Evolutionary conservation across 2,113 vertebrate species (phyloP).

Genomic region (Marcusenius ussheri): DNA sequence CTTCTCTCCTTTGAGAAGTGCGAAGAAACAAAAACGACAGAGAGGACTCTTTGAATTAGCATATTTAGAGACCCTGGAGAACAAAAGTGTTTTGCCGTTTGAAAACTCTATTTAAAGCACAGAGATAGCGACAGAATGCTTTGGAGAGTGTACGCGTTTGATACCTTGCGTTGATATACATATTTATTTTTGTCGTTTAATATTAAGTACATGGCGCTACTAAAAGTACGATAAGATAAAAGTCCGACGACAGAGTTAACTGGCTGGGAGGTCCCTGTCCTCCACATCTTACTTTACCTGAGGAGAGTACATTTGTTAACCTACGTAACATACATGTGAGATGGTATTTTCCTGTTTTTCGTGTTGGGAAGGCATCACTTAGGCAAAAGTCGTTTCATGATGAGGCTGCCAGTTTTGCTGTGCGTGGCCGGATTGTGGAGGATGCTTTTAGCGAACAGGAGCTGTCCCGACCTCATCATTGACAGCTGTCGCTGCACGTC

Average conservation of each 20-base stretch:
- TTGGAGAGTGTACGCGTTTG: neutral
- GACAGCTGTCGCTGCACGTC: conserved; percentile 76
- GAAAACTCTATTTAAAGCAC: neutral
- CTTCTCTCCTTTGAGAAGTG: neutral
- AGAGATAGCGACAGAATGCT: neutral
- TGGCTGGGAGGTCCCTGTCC: neutral
- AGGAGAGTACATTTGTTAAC: conserved; percentile 40
- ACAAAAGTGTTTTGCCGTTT: neutral
- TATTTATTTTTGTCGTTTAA: neutral
- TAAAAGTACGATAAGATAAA: neutral
- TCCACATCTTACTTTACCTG: conserved; percentile 29
- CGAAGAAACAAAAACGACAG: neutral
- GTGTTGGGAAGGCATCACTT: conserved; percentile 47
- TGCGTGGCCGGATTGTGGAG: conserved; percentile 53
- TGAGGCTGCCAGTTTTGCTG: conserved; percentile 47
- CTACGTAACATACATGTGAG: conserved; percentile 39
- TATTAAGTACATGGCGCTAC: neutral
- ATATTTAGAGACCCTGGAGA: neutral
- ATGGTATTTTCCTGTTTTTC: conserved; percentile 38
- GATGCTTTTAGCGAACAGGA: conserved; percentile 54
- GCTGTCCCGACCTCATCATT: conserved; percentile 74
- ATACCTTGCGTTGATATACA: neutral
- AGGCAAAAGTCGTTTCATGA: conserved; percentile 28
- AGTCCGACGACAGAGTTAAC: neutral
- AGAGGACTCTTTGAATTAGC: neutral